Conservation (phyloP, 2,113 vertebrate species). For the Platysternon megacephalum region DNA sequence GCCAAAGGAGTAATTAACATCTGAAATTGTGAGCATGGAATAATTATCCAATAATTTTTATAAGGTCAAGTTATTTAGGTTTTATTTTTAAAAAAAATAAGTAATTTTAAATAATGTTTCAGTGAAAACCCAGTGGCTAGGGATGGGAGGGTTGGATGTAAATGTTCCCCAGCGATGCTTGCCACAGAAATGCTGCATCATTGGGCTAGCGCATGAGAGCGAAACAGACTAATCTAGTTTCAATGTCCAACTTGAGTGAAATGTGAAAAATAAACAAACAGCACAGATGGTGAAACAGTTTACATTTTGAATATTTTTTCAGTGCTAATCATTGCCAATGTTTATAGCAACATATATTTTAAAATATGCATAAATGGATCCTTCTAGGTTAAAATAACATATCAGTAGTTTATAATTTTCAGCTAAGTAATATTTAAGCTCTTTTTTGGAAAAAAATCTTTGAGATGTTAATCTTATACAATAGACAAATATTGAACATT, state of each 20-base stretch:
- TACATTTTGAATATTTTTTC: slow-evolving; percentile 51
- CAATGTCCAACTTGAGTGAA: slow-evolving; percentile 40
- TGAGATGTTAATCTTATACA: not conserved
- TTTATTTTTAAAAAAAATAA: not conserved
- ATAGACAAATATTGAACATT: slow-evolving; percentile 13
- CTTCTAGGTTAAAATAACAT: not conserved
- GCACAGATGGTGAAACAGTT: slow-evolving; percentile 67
- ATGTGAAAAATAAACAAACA: slow-evolving; percentile 71
- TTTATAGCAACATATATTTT: slow-evolving; percentile 40
- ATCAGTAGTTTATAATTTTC: slow-evolving; percentile 21
- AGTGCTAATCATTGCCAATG: slow-evolving; percentile 40
- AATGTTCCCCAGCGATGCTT: not conserved
- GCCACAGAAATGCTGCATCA: not conserved
- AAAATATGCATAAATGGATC: not conserved
- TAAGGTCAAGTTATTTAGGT: not conserved
- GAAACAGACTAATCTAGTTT: slow-evolving; percentile 17
- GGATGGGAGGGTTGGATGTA: not conserved
- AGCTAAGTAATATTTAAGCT: not conserved
- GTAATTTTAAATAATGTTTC: not conserved
- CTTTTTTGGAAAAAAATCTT: not conserved
- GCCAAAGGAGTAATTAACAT: not conserved
- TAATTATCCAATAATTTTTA: not conserved
- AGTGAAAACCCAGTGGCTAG: not conserved
- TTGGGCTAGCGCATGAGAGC: not conserved
- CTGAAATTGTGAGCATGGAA: not conserved